A percentile compares a stretch with the other conserved stretches of the same genome.
Evolutionary conservation across 2,797 vertebrate species (phyloP).

Genomic region (Lepilemur ruficaudatus): DNA sequence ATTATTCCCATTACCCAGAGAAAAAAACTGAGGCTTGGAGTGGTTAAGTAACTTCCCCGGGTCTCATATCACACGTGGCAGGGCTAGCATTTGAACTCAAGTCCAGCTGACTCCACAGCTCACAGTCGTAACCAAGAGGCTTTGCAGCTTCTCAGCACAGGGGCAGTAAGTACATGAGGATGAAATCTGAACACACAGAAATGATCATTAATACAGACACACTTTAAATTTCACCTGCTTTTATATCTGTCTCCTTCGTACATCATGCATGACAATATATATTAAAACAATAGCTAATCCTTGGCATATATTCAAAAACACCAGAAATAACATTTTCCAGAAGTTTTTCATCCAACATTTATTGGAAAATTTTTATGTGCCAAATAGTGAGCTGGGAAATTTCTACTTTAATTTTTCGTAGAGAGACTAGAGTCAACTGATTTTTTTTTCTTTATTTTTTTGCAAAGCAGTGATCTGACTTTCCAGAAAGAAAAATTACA

Average conservation of each 20-base stretch:
- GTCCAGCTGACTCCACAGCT: not conserved
- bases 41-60: not conserved
- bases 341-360: not conserved
- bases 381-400: not conserved
- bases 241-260: not conserved
- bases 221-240: not conserved
- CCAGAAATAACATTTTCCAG: slow-evolving; percentile 22
- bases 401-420: slow-evolving; percentile 30
- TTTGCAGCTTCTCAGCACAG: not conserved
- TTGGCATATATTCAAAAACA: slow-evolving; percentile 19
- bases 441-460: not conserved
- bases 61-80: not conserved
- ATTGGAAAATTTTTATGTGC: not conserved
- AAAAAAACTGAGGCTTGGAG: not conserved
- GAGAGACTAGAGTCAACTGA: not conserved
- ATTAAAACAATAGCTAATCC: slow-evolving; percentile 17
- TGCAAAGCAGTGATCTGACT: not conserved
- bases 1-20: not conserved
- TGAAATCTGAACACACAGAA: not conserved
- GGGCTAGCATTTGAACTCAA: not conserved
- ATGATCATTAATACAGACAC: not conserved
- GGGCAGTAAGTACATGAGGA: not conserved
- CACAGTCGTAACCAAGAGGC: not conserved
- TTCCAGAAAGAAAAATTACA: not conserved
- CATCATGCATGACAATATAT: not conserved